Evolutionary conservation across 2,113 vertebrate species (phyloP).

Genomic region (Siniperca knerii): DNA sequence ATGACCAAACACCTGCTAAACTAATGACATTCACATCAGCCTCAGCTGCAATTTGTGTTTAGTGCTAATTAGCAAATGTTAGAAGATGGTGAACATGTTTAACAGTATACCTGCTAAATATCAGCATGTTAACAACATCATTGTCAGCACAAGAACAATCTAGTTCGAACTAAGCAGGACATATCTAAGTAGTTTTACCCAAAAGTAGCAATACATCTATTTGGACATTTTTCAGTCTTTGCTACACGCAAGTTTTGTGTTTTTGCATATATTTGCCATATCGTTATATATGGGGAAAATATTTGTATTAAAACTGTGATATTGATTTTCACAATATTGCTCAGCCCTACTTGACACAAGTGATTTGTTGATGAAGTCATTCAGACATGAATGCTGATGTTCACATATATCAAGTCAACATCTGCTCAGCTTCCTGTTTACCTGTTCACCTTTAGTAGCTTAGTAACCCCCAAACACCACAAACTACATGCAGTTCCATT

Average conservation of each 20-base stretch:
- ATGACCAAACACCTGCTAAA: neutral
- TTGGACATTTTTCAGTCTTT: too few relatives aligned
- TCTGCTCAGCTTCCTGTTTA: conserved; percentile 1
- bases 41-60: neutral
- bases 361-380: neutral
- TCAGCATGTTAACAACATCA: neutral
- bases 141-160: too few relatives aligned
- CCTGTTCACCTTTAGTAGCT: neutral
- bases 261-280: too few relatives aligned
- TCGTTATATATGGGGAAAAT: too few relatives aligned
- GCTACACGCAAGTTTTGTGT: too few relatives aligned
- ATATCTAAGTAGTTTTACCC: too few relatives aligned
- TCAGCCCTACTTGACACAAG: neutral
- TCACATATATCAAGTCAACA: neutral
- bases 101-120: neutral
- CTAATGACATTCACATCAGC: neutral
- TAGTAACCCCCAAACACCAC: conserved; percentile 9
- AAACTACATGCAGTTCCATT: conserved; percentile 10
- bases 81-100: neutral
- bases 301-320: too few relatives aligned
- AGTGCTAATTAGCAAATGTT: neutral
- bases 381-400: neutral
- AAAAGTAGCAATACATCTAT: too few relatives aligned
- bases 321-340: neutral
- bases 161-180: too few relatives aligned